phyloP scores from a whole-genome alignment of 2,888 invertebrate genomes.

The Ophion costatus region DNA sequence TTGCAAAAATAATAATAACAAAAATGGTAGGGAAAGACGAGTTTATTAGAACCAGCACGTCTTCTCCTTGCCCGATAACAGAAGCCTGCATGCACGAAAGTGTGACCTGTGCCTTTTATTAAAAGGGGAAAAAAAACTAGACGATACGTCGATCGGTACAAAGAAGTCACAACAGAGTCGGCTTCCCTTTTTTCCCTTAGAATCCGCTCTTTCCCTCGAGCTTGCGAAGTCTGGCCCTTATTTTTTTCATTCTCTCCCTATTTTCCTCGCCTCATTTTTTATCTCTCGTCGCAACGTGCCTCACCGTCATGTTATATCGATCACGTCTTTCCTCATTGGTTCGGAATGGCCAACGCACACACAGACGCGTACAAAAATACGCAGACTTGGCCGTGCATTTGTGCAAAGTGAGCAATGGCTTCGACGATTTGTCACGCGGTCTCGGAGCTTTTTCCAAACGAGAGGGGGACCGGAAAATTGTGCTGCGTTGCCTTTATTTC shows the following conservation, averaged over 20 bases:
- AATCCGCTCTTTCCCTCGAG: too few species aligned
- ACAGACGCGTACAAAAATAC: constrained; percentile 29
- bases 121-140: too few species aligned
- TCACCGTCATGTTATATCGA: constrained; percentile 51
- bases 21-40: too few species aligned
- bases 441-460: constrained; percentile 57
- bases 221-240: background rate
- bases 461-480: constrained; percentile 44
- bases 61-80: too few species aligned
- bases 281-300: constrained; percentile 21
- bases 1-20: too few species aligned
- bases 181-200: too few species aligned
- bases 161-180: too few species aligned
- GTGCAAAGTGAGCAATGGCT: constrained; percentile 67
- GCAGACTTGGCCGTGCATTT: constrained; percentile 31
- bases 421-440: constrained; percentile 73
- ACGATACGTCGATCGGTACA: too few species aligned
- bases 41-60: too few species aligned
- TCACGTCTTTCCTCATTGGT: constrained; percentile 22
- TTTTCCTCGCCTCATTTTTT: constrained; percentile 25
- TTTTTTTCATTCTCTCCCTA: constrained; percentile 9
- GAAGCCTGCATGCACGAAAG: too few species aligned
- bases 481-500: constrained; percentile 53
- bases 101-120: too few species aligned
- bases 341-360: constrained; percentile 21